Evolutionary conservation across 2,888 invertebrate genomes (phyloP).

Genomic region (Gryllus longicercus): DNA sequence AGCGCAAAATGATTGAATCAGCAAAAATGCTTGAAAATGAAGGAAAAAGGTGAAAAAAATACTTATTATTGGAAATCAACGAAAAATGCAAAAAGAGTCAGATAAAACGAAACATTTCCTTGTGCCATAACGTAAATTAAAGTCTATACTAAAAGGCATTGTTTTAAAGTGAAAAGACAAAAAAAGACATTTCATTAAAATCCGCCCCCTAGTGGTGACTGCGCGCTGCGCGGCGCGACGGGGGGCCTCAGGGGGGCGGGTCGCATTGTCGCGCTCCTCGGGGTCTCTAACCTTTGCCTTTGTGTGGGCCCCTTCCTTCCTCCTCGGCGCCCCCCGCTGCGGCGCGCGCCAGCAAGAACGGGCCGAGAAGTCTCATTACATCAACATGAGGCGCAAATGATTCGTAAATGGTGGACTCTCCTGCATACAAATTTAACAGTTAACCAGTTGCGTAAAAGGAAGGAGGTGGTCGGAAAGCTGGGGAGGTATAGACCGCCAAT

Average conservation of each 20-base stretch:
- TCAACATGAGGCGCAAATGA: slow-evolving; percentile 17
- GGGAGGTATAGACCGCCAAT: background rate
- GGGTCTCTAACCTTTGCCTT: background rate
- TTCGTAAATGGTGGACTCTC: background rate
- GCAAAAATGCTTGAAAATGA: no score
- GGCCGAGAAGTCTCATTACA: background rate
- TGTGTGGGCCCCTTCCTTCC: background rate
- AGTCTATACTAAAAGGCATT: no score
- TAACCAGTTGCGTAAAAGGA: slow-evolving; percentile 17
- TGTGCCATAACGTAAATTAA: no score
- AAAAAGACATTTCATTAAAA: no score
- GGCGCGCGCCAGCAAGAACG: background rate
- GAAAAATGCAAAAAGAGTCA: no score
- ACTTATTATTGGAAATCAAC: no score
- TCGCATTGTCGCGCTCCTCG: background rate
- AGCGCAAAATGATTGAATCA: no score
- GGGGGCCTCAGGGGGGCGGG: background rate
- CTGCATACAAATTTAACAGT: slow-evolving; percentile 4
- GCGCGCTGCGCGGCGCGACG: no score
- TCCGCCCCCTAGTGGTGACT: no score
- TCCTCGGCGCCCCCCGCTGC: background rate
- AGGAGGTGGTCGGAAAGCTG: background rate
- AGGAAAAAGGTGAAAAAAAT: no score
- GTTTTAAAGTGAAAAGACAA: no score
- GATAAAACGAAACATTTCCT: no score